These are phyloP conservation scores for Micromesistius poutassou DNA, from an alignment of 2,797 vertebrate genomes.

Conservation along the genomic window DNA sequence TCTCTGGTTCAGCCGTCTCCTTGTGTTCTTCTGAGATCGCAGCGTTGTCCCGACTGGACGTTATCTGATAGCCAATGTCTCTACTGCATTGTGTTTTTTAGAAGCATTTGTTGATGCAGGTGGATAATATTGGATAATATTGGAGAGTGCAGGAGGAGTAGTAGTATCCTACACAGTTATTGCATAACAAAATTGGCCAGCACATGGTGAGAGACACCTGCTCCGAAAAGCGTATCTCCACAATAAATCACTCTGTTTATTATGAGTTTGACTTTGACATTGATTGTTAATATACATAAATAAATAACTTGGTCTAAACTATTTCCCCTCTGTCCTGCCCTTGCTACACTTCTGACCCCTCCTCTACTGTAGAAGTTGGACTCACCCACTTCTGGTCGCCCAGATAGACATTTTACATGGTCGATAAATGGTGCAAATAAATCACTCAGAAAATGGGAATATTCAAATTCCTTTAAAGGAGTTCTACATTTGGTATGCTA, in stretches of 20 bases:
- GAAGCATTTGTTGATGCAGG: too few species aligned
- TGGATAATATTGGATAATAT: not conserved
- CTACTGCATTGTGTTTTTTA: not conserved
- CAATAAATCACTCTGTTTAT: too few species aligned
- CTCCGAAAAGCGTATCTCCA: too few species aligned
- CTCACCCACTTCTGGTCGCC: not conserved
- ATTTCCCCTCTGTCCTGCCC: not conserved
- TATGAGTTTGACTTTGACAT: too few species aligned
- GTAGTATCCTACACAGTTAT: not conserved
- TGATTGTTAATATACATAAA: too few species aligned
- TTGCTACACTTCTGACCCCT: not conserved
- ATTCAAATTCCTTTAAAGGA: not conserved
- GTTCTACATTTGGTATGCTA: not conserved
- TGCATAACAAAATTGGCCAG: not conserved
- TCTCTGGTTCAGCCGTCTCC: too few species aligned
- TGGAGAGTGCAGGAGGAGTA: too few species aligned
- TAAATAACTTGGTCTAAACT: too few species aligned
- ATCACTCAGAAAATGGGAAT: not conserved
- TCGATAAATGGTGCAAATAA: not conserved
- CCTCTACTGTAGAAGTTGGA: slow-evolving; percentile 1
- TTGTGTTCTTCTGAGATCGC: too few species aligned
- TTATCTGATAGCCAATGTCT: not conserved
- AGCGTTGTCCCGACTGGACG: not conserved
- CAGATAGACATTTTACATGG: not conserved
- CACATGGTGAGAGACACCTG: too few species aligned